These are phyloP conservation scores for Apeira syringaria DNA, from an alignment of 2,888 invertebrate species.

Conservation along the genomic window DNA sequence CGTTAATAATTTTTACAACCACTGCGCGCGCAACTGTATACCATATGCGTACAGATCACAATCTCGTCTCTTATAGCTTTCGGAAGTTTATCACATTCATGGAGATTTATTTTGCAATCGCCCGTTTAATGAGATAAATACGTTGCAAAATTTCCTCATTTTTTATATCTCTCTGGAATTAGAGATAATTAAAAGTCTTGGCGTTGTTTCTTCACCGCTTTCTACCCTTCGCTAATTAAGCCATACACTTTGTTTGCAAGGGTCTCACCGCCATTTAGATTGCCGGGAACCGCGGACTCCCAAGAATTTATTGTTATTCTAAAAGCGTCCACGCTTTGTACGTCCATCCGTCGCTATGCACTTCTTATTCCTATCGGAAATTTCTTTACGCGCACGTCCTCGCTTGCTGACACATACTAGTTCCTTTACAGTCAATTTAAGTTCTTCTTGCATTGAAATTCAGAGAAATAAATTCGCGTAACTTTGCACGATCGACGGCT, in stretches of 20 bases:
- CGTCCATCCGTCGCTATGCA: conserved; percentile 68
- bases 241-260: conserved; percentile 58
- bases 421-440: conserved; percentile 58
- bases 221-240: conserved; percentile 61
- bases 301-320: conserved; percentile 63
- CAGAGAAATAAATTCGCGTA: conserved; percentile 36
- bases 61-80: conserved; percentile 45
- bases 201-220: conserved; percentile 34
- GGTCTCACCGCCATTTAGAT: conserved; percentile 59
- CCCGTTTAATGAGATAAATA: conserved; percentile 40
- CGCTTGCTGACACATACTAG: conserved; percentile 43
- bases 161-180: conserved; percentile 35
- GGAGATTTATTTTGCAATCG: conserved; percentile 23
- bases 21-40: conserved; percentile 50
- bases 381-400: conserved; percentile 51
- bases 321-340: conserved; percentile 46
- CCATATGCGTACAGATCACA: conserved; percentile 66
- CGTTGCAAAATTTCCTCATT: conserved; percentile 45
- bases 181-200: conserved; percentile 48
- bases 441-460: conserved; percentile 42
- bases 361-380: conserved; percentile 51
- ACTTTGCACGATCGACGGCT: conserved; percentile 15
- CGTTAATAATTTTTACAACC: conserved; percentile 51
- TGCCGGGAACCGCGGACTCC: conserved; percentile 50
- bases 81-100: conserved; percentile 42